Base-by-base conservation (phyloP, 30 jellyfish, hydroid and myxozoan genomes). In the Catostylus mosaicus region DNA sequence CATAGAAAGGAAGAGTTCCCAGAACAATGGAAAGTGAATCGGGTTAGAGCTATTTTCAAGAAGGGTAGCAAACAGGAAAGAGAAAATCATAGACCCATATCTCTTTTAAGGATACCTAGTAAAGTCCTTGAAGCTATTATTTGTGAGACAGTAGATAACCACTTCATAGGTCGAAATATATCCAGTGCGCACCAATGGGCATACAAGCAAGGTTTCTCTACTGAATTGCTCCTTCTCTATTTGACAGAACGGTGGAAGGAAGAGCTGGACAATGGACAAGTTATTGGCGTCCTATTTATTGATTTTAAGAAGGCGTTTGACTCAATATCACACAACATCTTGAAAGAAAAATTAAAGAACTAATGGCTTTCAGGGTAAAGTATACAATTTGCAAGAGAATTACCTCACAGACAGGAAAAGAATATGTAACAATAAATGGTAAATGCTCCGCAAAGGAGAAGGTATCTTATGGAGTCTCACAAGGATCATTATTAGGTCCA, bases 71-170 rank as follows among this genome's bases (percentile, higher is more conserved):
- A 10, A 62, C 10, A 36, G 69, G 47, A 23, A 71, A 71, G 83
- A 45, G 67, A 71, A 71, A 71, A 71, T 29, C 83, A 71, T 69
- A 40, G 68, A 71, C 83, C 83, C 24, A 71, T 75, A 48, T 51
- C 67, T 59, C 78, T 59, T 22, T 77, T 54, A 77, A 67, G 88
- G 32, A 77, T 77, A 54, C 78, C 88, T 3, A 77, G 88, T 77
- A 77, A 77, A 46, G 78, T 77, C 68, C 67, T 77, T 24, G 88
- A 77, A 67, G 34, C 78, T 54, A 59, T 59, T 47, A 30, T 77
- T 54, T 77, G 78, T 77, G 88, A 77, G 23, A 77, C 56, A 31
- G 57, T 77, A 33, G 88, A 77, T 47, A 59, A 66, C 56, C 67
- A 77, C 40, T 56, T 77, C 36, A 59, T 67, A 46, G 36, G 36